Percentiles rank a stretch among this genome's conserved stretches.
These are phyloP conservation scores for Micromys minutus DNA, from an alignment of 2,113 vertebrate species.

Conservation along the genomic window DNA sequence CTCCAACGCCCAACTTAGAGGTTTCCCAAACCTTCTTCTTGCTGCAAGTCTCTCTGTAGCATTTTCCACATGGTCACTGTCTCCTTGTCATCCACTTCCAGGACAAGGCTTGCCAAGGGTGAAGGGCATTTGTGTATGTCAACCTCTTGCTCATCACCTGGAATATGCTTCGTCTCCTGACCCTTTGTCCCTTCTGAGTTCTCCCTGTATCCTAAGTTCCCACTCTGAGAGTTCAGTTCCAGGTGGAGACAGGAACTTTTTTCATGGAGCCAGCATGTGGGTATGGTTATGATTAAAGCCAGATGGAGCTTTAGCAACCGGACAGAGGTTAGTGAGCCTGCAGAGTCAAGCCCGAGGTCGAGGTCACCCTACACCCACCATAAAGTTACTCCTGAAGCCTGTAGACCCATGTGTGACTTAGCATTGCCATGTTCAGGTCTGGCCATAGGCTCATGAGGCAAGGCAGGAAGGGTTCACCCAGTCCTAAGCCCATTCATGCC, in stretches of 20 bases:
- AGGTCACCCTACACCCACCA: neutral
- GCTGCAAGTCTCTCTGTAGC: neutral
- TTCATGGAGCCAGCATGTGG: neutral
- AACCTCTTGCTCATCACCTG: neutral
- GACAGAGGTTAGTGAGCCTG: neutral
- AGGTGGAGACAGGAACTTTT: neutral
- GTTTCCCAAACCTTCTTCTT: neutral
- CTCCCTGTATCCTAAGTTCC: neutral
- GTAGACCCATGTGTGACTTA: neutral
- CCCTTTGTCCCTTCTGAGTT: neutral
- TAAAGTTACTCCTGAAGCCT: neutral
- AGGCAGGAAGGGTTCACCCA: neutral
- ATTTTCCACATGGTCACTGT: neutral
- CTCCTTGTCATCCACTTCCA: neutral
- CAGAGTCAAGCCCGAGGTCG: neutral
- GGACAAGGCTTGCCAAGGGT: neutral
- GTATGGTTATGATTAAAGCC: neutral
- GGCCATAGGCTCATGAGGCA: neutral
- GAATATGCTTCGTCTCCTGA: neutral
- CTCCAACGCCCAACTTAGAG: neutral
- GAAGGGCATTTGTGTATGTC: neutral
- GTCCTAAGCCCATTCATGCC: neutral
- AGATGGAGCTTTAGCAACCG: neutral
- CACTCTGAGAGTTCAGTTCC: neutral
- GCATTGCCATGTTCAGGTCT: neutral